Base-by-base conservation (phyloP, 2,888 invertebrate species). In the Sphaerophoria taeniata region DNA sequence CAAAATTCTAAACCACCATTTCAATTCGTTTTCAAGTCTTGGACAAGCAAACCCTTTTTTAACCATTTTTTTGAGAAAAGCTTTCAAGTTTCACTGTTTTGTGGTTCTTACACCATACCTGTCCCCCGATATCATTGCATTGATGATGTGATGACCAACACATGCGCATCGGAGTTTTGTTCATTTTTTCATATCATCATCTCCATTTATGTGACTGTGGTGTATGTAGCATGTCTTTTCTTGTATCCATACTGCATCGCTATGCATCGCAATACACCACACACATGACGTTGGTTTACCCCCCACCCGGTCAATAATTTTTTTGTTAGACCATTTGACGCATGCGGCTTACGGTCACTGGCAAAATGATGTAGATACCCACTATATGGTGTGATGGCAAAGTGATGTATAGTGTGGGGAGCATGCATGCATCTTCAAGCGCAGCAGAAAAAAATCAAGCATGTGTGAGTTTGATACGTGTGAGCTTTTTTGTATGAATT, bases 291-390 rank as follows among this genome's bases (percentile, higher is more conserved):
- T n/a, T n/a, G n/a, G 49, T 36, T 14, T 34, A 16, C 43, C 69
- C 55, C 45, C 63, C 49, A 39, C 77, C 74, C 74, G 67, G 78
- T 49, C 81, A 81, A 85, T 85, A 72, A 16, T 75, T 85, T 85
- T 81, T 85, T 85, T 80, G 85, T 85, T 85, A 77, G 76, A 81
- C 85, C 67, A 58, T 65, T 73, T 43, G 85, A 81, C 85, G 85
- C 85, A 85, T 85, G 85, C 85, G 85, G 65, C 77, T 53, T 76
- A 53, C 51, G 73, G 56, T 69, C 31, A 81, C 81, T 80, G 81
- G 85, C 85, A 85, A 81, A 73, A 85, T 83, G 45, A 39, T 53
- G 67, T 53, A 47, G 45, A 45, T 55, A 79, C 63, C 63, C 56
- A 56, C 63, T 76, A 49, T 14, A 24, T 51, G 16, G 5, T 24